phyloP scores from a whole-genome alignment of 2,888 invertebrate species.

The Hirtodrosophila cameraria region DNA sequence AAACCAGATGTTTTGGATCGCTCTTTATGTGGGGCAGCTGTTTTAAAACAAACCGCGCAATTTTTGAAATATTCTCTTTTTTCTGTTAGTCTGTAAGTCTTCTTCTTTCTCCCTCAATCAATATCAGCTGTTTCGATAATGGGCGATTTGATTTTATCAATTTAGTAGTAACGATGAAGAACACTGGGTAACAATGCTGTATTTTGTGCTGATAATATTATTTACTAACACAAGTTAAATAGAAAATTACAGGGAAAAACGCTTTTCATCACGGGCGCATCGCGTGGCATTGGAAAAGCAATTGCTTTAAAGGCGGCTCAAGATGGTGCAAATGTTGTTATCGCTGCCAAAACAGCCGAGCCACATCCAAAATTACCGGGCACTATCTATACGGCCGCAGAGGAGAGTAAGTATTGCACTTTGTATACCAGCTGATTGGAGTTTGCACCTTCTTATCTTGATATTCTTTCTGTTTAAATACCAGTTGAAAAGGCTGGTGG shows the following conservation, averaged over 20 bases:
- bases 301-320: constrained; percentile 95
- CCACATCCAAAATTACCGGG: constrained; percentile 88
- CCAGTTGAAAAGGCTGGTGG: constrained; percentile 93
- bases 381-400: constrained; percentile 93
- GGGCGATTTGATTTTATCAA: too few relatives aligned
- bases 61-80: too few relatives aligned
- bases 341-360: constrained; percentile 94
- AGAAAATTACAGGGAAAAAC: constrained; percentile 91
- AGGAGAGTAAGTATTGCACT: constrained; percentile 87
- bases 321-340: constrained; percentile 94
- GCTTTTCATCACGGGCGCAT: constrained; percentile 97
- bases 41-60: too few relatives aligned
- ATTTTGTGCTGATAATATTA: rapidly evolving
- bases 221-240: not conserved
- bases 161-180: constrained; percentile 25
- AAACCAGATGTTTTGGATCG: too few relatives aligned
- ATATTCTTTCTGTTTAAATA: constrained; percentile 42
- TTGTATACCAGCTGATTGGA: constrained; percentile 17
- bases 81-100: too few relatives aligned
- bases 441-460: constrained; percentile 36
- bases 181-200: constrained; percentile 18
- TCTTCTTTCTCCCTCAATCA: too few relatives aligned
- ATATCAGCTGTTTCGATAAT: too few relatives aligned
- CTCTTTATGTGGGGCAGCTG: too few relatives aligned
- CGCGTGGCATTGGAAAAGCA: constrained; percentile 96